Percentiles rank a stretch among this genome's conserved stretches.
These are phyloP conservation scores for Parthenolecanium corni DNA, from an alignment of 2,888 invertebrate genomes.

Conservation along the genomic window DNA sequence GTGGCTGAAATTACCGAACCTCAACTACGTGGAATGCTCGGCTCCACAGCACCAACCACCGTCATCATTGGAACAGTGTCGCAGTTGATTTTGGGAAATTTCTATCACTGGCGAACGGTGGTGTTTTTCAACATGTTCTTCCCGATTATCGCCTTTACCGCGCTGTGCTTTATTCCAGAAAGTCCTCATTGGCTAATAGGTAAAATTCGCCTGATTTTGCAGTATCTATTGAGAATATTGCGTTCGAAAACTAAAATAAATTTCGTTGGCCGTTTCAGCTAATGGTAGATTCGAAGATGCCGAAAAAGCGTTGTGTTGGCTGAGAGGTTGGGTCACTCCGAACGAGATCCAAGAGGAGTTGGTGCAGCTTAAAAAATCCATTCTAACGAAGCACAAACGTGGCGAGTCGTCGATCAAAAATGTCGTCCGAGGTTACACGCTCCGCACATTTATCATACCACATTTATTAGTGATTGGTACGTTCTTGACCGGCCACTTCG, in stretches of 20 bases:
- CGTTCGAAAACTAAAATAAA: too few relatives aligned
- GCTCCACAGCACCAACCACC: constrained; percentile 62
- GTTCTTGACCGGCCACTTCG: constrained; percentile 63
- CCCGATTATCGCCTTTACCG: constrained; percentile 41
- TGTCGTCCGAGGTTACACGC: constrained; percentile 31
- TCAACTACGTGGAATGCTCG: constrained; percentile 58
- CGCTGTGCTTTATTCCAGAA: constrained; percentile 63
- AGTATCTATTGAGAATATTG: too few relatives aligned
- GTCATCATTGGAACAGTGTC: constrained; percentile 64
- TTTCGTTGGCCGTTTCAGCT: too few relatives aligned
- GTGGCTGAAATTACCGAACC: constrained; percentile 76
- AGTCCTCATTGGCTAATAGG: constrained; percentile 70
- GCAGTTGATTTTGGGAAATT: constrained; percentile 60
- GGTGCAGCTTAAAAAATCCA: constrained; percentile 31
- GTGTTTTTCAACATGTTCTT: constrained; percentile 51
- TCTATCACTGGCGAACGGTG: constrained; percentile 58
- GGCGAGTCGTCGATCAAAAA: constrained; percentile 29
- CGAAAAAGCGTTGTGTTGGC: constrained; percentile 57
- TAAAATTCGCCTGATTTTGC: too few relatives aligned
- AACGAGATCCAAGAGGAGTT: constrained; percentile 48
- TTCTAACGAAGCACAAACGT: constrained; percentile 27
- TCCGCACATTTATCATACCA: constrained; percentile 52
- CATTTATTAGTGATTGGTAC: constrained; percentile 52
- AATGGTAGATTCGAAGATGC: constrained; percentile 55
- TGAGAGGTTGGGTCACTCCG: constrained; percentile 62